Evolutionary conservation across 2,888 invertebrate genomes (phyloP), one percentile per base, ranked within the genome.

Genomic region (Nyleta sp.): DNA sequence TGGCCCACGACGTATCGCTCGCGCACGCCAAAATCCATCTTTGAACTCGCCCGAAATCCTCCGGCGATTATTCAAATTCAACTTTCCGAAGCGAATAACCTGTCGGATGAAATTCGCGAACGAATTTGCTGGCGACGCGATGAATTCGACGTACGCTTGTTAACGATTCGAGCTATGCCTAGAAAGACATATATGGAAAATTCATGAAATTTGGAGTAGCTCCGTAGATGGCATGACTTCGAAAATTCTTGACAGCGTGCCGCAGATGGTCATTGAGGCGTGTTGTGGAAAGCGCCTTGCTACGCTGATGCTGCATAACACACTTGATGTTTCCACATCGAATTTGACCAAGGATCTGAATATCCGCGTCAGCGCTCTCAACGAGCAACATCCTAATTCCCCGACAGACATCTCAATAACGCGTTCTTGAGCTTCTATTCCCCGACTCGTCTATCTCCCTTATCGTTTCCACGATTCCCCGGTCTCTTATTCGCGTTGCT

Each of bases 361-460:
- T 78, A 78, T 80, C 65, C 75, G 20, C 75, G 73, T 75, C 73
- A 72, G 72, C 68, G 65, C 78, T 71, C 73, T 57, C 77, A 53
- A 81, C 73, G 68, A 57, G 73, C 67, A 62, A 82, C 81, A 82
- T 80, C 83, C 85, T 86, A 88, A 87, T 86, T 87, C 86, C 83
- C 83, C 83, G 74, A 77, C 83, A 85, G 87, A 87, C 85, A 87
- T 88, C 87, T 88, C 88, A 88, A 87, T 87, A 88, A 87, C 83
- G 85, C 84, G 81, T 81, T 83, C 83, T 81, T 82, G 81, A 82
- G 82, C 80, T 84, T 80, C 71, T 70, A 60, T 44, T 65, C 53
- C n/a, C 46, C 53, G 15, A 72, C 76, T 84, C 78, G 73, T 70
- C 72, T 53, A 59, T 79, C 80, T 59, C 67, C 60, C 55, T 18